Evolutionary conservation across 2,113 vertebrate species (phyloP).

Genomic region (Crotalus helleri): DNA sequence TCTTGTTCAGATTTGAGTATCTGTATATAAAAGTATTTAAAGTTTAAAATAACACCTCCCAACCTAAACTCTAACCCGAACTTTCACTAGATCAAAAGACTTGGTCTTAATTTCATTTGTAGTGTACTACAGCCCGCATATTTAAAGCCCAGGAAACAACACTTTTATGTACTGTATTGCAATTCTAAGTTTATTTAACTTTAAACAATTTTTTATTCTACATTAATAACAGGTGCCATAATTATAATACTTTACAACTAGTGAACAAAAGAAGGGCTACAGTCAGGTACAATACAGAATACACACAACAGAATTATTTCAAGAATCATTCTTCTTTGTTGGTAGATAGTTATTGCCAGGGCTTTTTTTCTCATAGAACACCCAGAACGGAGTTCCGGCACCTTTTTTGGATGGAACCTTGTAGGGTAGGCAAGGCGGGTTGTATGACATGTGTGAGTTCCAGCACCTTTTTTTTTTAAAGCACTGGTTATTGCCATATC

Average conservation of each 20-base stretch:
- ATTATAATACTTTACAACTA: background rate
- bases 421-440: too few relatives aligned
- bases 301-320: background rate
- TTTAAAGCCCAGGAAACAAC: background rate
- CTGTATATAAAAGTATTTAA: conserved; percentile 44
- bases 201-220: background rate
- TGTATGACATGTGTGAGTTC: too few relatives aligned
- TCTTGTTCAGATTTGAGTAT: background rate
- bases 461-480: too few relatives aligned
- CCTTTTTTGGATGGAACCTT: too few relatives aligned
- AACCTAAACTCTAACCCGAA: background rate
- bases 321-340: background rate
- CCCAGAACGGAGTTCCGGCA: too few relatives aligned
- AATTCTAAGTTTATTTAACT: background rate
- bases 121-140: background rate
- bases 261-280: background rate
- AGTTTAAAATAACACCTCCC: conserved; percentile 48
- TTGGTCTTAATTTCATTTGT: background rate
- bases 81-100: background rate
- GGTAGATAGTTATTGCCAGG: background rate
- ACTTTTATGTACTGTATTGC: background rate
- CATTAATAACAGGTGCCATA: background rate
- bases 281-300: background rate
- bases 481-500: background rate
- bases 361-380: background rate